Base-by-base conservation (phyloP, 2,888 invertebrate species). In the Danaus chrysippus region DNA sequence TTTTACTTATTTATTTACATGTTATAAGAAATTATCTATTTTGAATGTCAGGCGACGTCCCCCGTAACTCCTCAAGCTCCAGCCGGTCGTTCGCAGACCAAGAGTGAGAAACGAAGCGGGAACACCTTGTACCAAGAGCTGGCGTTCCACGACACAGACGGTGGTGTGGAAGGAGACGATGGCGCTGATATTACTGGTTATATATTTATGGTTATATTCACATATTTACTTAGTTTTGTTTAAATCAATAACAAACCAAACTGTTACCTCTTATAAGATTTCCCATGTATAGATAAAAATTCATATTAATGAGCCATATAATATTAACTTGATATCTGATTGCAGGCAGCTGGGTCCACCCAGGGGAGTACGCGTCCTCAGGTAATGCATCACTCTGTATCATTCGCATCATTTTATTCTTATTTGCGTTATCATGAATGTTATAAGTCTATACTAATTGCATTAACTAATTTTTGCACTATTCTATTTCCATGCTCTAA, bases 361-460 rank as follows among this genome's bases (percentile, higher is more conserved):
- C 99, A 71, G 99, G 98, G 78, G 99, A 99, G 92, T 99, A 98
- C 89, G 98, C 99, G 67, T 98, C 98, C 71, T 98, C 99, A 91
- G 99, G 99, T 99, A 94, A 86, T 92, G 55, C n/a, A 44, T 42
- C 53, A 42, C 42, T 43, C 17, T 34, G 56, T n/a, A n/a, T 17
- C 41, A 10, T 59, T 54, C 13, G 62, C 49, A n/a, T 59, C 44
- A 58, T 62, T 46, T 49, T 58, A 59, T 56, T 17, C 57, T 64
- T 63, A 56, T 61, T 65, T 55, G 59, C 64, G 49, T 58, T 58
- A 34, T 62, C 42, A 23, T 57, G 44, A 19, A 54, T 19, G 10
- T 23, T 34, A 34, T 34, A 34, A 1, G 34, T 15, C 34, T 52
- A 19, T 41, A 44, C 62, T 62, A 62, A 62, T 54, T 58, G 17